Base-by-base conservation (phyloP, 2,888 invertebrate species). In the Sepiola atlantica region DNA sequence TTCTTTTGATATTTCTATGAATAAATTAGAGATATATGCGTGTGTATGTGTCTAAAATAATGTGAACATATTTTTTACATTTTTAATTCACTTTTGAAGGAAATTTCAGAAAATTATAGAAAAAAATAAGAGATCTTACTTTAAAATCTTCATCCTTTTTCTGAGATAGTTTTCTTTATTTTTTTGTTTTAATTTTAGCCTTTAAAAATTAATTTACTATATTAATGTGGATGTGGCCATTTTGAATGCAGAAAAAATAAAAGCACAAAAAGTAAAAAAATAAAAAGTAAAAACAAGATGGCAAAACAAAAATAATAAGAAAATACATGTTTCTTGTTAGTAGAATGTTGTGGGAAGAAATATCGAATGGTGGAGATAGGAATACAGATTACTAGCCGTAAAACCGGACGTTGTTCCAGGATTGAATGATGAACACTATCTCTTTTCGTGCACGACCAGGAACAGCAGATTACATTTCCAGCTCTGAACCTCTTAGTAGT, bases 1-100 rank as follows among this genome's bases (percentile, higher is more conserved):
- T 77, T 77, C 77, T 77, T 77, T 77, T 77, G 77, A 77, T n/a
- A 77, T 77, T 77, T 77, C 77, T n/a, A 77, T 77, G n/a, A 77
- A 77, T 77, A 77, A 77, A 77, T 77, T 77, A 77, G 14, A 77
- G 12, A 77, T 16, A 77, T 12, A 32, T 32, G 20, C 20, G 10
- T 10, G 3, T 3, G 18, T 77, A 18, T 16, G n/a, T n/a, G 16
- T 77, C 16, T 77, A 77, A 77, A 32, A 77, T 77, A 61, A 45
- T 28, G 77, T 77, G 32, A 2, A 16, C 0, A 45, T 45, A 45
- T 77, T 77, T 77, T 77, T 77, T 77, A 77, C 16, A 32, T n/a
- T 77, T 77, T 77, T 77, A 77, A 77, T n/a, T 77, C n/a, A 77
- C n/a, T 77, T 77, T 77, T 77, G n/a, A 77, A n/a, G 16, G 77